Evolutionary conservation across 2,888 invertebrate genomes (phyloP).

Genomic region (Xanthia togata): DNA sequence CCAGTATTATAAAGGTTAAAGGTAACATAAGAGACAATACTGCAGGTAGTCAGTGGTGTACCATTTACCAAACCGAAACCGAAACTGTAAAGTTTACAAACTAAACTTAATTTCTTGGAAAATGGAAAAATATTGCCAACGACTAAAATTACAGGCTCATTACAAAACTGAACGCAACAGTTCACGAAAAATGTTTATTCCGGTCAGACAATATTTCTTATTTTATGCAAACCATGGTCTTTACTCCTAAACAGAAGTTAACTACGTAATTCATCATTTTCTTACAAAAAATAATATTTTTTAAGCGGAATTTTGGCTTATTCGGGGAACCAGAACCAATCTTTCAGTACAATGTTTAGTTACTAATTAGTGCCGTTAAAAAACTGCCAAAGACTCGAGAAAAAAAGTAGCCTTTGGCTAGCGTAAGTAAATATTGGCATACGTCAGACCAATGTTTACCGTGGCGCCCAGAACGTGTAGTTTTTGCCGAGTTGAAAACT

Average conservation of each 20-base stretch:
- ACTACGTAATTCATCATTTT: conserved; percentile 43
- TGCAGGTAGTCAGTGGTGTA: too few species aligned
- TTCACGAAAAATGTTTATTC: conserved; percentile 35
- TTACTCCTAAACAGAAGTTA: conserved; percentile 28
- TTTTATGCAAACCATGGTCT: conserved; percentile 51
- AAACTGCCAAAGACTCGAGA: conserved; percentile 71
- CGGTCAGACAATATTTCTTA: conserved; percentile 43
- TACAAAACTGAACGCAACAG: conserved; percentile 44
- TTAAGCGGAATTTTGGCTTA: conserved; percentile 20
- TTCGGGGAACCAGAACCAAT: conserved; percentile 70
- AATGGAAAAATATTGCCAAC: conserved; percentile 19
- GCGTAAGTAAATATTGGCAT: conserved; percentile 68
- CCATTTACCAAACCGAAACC: too few species aligned
- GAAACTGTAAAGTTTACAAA: conserved; percentile 9
- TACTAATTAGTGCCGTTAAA: conserved; percentile 73
- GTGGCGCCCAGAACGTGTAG: conserved; percentile 24
- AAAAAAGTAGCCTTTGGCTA: conserved; percentile 67
- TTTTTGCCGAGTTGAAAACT: conserved; percentile 22
- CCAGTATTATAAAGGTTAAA: too few species aligned
- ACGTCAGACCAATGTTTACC: conserved; percentile 54
- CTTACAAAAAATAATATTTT: conserved; percentile 23
- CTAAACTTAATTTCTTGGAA: conserved; percentile 28
- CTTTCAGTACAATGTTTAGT: conserved; percentile 72
- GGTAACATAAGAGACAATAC: too few species aligned
- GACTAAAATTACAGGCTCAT: conserved; percentile 28